Evolutionary conservation across 2,797 vertebrate genomes (phyloP).

Genomic region (Staurois parvus): DNA sequence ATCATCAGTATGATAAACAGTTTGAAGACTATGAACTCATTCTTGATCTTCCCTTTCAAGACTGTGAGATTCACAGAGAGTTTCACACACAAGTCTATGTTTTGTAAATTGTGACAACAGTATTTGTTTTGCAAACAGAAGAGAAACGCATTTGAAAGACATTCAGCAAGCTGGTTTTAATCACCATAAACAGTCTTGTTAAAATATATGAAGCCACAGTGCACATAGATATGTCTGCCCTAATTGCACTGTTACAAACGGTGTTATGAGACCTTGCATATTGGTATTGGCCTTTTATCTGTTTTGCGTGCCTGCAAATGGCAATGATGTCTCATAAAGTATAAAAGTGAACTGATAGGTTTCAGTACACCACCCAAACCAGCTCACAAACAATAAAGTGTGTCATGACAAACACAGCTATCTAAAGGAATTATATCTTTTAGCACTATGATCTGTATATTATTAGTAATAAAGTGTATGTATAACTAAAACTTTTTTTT

Average conservation of each 20-base stretch:
- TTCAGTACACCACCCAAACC: neutral
- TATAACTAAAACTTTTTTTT: too few relatives aligned
- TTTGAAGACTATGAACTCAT: neutral
- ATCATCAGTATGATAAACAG: neutral
- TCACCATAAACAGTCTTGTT: constrained; percentile 32
- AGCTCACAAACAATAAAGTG: neutral
- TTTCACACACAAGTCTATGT: constrained; percentile 19
- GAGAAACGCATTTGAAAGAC: constrained; percentile 26
- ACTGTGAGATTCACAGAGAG: neutral
- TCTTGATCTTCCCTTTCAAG: neutral
- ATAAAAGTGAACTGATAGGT: neutral
- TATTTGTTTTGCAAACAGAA: constrained; percentile 31
- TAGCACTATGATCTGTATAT: too few relatives aligned
- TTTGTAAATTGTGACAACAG: constrained; percentile 24
- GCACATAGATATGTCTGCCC: neutral
- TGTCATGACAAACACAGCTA: neutral
- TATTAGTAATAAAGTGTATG: too few relatives aligned
- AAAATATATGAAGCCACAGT: neutral
- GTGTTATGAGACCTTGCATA: constrained; percentile 1
- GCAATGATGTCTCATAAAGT: constrained; percentile 8
- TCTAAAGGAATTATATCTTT: neutral
- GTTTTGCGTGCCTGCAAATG: constrained; percentile 12
- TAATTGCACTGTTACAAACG: neutral
- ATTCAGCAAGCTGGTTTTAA: neutral
- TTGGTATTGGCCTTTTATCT: constrained; percentile 5